phyloP scores from a whole-genome alignment of 2,113 vertebrate species.

The Melanostigma gelatinosum region DNA sequence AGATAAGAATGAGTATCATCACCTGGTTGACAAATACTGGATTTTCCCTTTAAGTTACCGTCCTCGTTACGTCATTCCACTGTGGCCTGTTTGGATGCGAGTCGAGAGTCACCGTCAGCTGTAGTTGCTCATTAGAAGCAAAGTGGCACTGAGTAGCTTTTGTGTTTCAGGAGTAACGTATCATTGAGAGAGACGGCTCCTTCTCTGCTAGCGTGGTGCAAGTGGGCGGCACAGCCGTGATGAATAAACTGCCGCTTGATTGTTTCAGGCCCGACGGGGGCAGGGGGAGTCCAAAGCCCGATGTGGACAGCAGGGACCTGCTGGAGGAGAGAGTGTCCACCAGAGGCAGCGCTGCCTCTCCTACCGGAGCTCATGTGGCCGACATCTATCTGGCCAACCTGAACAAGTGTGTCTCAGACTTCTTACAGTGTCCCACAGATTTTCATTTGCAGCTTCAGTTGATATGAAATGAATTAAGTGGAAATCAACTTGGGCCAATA shows the following conservation, averaged over 20 bases:
- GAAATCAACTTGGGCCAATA: background rate
- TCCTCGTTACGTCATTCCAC: background rate
- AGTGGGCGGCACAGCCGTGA: background rate
- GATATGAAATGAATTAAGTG: background rate
- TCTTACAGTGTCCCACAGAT: background rate
- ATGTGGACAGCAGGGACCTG: conserved; percentile 87
- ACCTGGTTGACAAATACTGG: background rate
- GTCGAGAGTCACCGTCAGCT: background rate
- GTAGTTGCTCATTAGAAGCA: background rate
- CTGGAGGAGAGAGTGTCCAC: conserved; percentile 94
- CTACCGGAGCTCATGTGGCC: conserved; percentile 94
- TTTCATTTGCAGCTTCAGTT: background rate
- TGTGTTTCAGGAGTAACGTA: conserved; percentile 5
- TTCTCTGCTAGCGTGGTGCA: background rate
- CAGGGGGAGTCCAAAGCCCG: conserved; percentile 93
- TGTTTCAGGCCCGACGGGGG: conserved; percentile 89
- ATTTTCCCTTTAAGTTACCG: background rate
- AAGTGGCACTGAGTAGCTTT: background rate
- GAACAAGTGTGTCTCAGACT: conserved; percentile 90
- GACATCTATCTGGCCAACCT: conserved; percentile 99
- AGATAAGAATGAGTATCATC: background rate
- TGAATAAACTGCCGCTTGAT: background rate
- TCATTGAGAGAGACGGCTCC: background rate
- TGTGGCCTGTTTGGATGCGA: background rate
- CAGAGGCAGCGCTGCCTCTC: conserved; percentile 91